Evolutionary conservation across 2,888 invertebrate genomes (phyloP), one percentile per base, ranked within the genome.

Genomic region (Ephialtes manifestator): DNA sequence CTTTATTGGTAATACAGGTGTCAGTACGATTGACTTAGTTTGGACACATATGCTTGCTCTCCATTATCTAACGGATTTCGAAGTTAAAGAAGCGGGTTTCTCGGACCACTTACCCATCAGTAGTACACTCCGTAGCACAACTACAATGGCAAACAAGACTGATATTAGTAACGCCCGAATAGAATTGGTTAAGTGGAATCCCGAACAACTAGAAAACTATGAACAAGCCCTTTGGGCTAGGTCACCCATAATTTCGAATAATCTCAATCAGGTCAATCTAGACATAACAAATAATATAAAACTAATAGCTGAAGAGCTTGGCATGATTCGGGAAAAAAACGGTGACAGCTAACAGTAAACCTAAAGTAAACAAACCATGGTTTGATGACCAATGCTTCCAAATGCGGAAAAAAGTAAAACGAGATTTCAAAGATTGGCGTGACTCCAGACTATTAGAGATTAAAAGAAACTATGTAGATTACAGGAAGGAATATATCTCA

Each of bases 11-110:
- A 39, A 39, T 39, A 39, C 39, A 39, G 39, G 39, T 39, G 39
- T 39, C 39, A 39, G 1, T 2, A 24, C 24, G 24, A 24, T 24
- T 24, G 24, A 24, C 24, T 24, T 24, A 24, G 2, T 24, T 24
- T 39, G 39, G 39, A 39, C 39, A 39, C 1, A 39, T 39, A 39
- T 39, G 39, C 39, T 39, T 39, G 39, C 0, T 39, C 39, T 83
- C 71, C 68, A 83, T 80, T 74, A 77, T 2, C 24, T 67, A 53
- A 55, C 46, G 76, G 77, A 79, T 53, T 75, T 78, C 46, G 71
- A 51, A 71, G 60, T 70, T 70, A 35, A 81, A 46, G 24, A 24
- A 24, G 24, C 24, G 24, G 24, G 24, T 24, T 24, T 24, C 24
- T 24, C 24, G 24, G 24, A 78, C 65, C 15, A 78, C 39, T 4